phyloP scores from a whole-genome alignment of 2,797 vertebrate genomes.

The Chelon auratus region DNA sequence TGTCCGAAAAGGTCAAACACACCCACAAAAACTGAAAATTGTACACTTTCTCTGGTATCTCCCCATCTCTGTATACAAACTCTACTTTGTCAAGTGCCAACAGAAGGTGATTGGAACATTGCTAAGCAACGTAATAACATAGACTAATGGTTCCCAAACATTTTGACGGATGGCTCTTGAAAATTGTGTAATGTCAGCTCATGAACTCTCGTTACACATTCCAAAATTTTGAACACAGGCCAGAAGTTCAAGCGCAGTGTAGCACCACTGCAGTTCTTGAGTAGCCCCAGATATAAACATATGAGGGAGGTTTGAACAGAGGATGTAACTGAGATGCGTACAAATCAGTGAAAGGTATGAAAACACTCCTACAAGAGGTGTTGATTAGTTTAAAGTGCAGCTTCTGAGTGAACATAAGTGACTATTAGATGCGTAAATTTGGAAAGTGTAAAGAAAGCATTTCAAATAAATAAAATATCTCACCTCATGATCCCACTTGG shows the following conservation, averaged over 20 bases:
- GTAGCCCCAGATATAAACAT: background rate
- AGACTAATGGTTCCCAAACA: conserved; percentile 21
- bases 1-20: conserved; percentile 63
- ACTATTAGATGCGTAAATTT: background rate
- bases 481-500: too few relatives aligned
- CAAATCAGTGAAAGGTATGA: background rate
- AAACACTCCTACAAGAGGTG: background rate
- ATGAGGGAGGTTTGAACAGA: background rate
- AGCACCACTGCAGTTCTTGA: background rate
- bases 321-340: background rate
- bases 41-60: conserved; percentile 19
- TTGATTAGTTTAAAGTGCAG: background rate
- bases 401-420: background rate
- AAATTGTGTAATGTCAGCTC: conserved; percentile 4
- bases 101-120: conserved; percentile 58
- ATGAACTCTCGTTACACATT: background rate
- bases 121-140: conserved; percentile 66
- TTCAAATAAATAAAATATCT: too few relatives aligned
- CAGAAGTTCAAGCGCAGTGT: background rate
- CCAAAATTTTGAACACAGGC: background rate
- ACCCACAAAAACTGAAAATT: conserved; percentile 62
- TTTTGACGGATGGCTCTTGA: conserved; percentile 21
- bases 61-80: conserved; percentile 49
- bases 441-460: too few relatives aligned
- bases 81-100: conserved; percentile 40